phyloP scores from a whole-genome alignment of 2,888 invertebrate species.

The Ferdinandea cuprea region DNA sequence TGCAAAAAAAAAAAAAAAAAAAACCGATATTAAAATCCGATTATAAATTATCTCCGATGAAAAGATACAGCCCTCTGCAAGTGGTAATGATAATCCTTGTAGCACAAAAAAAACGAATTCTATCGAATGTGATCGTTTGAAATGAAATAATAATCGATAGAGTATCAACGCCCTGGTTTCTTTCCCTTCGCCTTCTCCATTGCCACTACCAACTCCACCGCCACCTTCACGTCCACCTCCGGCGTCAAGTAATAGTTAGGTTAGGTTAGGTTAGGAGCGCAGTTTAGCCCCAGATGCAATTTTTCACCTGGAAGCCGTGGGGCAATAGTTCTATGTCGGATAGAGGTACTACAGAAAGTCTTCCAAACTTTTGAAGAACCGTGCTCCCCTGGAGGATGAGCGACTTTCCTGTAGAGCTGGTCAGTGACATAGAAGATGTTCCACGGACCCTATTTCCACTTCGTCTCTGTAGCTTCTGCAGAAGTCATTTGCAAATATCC shows the following conservation, averaged over 20 bases:
- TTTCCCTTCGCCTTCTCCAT: slow-evolving; percentile 75
- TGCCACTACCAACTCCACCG: slow-evolving; percentile 77
- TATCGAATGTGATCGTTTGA: slow-evolving; percentile 78
- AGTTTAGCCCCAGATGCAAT: too few relatives aligned
- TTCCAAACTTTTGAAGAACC: too few relatives aligned
- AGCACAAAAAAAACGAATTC: slow-evolving; percentile 21
- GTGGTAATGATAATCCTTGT: slow-evolving; percentile 26
- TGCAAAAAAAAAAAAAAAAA: slow-evolving; percentile 82
- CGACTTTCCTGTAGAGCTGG: too few relatives aligned
- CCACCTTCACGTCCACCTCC: slow-evolving; percentile 62
- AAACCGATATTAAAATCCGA: slow-evolving; percentile 82
- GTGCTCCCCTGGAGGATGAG: too few relatives aligned
- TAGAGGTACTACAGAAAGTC: too few relatives aligned
- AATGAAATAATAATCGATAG: slow-evolving; percentile 77
- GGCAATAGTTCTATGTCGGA: too few relatives aligned
- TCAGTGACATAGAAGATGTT: too few relatives aligned
- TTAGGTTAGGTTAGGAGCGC: too few relatives aligned
- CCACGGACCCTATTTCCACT: too few relatives aligned
- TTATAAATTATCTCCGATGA: slow-evolving; percentile 82
- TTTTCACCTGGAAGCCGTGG: too few relatives aligned
- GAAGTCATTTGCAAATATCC: too few relatives aligned
- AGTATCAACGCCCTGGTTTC: slow-evolving; percentile 54
- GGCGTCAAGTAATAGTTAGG: slow-evolving; percentile 29
- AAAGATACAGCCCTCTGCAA: slow-evolving; percentile 69
- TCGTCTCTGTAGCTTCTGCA: too few relatives aligned